A percentile compares a stretch with the other conserved stretches of the same genome.
These are phyloP conservation scores for Rhynchonycteris naso DNA, from an alignment of 2,797 vertebrate species.

Conservation along the genomic window DNA sequence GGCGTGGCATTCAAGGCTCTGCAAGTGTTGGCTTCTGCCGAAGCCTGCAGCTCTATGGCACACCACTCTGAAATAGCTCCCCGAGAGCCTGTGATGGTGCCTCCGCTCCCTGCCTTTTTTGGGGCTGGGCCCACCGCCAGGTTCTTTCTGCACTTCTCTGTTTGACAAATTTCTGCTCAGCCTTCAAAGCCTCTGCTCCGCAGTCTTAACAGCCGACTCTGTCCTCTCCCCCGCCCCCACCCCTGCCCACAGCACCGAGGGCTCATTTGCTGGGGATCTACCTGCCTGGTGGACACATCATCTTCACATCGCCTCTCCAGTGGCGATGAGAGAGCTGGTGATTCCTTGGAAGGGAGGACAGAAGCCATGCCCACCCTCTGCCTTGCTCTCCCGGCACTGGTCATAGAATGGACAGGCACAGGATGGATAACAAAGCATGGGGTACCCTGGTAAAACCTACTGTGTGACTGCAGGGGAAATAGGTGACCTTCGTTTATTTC, in stretches of 20 bases:
- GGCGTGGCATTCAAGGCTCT: not conserved
- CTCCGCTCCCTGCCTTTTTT: not conserved
- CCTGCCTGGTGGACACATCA: not conserved
- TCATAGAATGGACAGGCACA: not conserved
- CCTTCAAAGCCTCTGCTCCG: not conserved
- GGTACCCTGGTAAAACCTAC: constrained; percentile 28
- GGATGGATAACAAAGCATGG: not conserved
- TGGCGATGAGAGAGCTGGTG: not conserved
- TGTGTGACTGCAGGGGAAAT: not conserved
- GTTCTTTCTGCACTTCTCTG: not conserved
- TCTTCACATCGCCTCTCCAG: not conserved
- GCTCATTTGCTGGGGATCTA: not conserved
- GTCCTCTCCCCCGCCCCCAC: accelerated
- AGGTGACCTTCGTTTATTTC: not conserved
- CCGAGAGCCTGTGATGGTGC: too few species aligned
- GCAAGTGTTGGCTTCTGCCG: not conserved
- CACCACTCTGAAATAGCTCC: not conserved
- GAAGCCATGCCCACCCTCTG: not conserved
- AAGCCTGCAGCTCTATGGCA: not conserved
- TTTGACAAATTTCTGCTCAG: constrained; percentile 5
- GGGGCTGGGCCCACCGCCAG: not conserved
- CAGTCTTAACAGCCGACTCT: not conserved
- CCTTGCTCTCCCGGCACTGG: not conserved
- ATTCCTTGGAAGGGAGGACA: not conserved
- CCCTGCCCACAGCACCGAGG: not conserved